Evolutionary conservation across 1,140 invertebrate species (phyloP), one percentile per base, ranked within the genome.

Genomic region (Maconellicoccus hirsutus): DNA sequence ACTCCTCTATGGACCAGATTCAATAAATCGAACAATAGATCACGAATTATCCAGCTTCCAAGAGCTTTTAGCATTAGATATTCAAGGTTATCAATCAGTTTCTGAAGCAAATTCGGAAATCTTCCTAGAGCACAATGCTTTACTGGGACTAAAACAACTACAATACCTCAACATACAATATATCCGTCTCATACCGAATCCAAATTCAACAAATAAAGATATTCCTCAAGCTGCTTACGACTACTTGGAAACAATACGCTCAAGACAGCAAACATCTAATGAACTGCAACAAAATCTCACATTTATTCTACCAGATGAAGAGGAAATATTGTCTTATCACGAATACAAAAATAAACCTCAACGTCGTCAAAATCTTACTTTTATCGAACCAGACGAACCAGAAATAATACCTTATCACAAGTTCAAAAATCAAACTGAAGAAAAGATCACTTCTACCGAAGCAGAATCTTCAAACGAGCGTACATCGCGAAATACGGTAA

Each of bases 351-450:
- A n/a, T n/a, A n/a, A n/a, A 38, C 33, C 33, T 7, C 33, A 38
- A 38, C 6, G n/a, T n/a, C n/a, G n/a, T n/a, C n/a, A n/a, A n/a
- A n/a, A 10, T 25, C 61, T 72, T 4, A 39, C 61, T 61, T 72
- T 72, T 27, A n/a, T 63, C 10, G 21, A 61, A 8, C 33, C 72
- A 1, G 61, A 66, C 14, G 72, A 72, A 23, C 38, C 70, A 29
- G 81, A 85, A 75, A 84, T 86, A 73, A 72, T 87, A 19, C 84
- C 86, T 0, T 88, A 88, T 73, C 81, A 85, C 38, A 78, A 83
- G 33, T 87, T 86, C 72, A 83, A 83, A 73, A 80, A 81, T 39
- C 81, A 83, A 71, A 80, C n/a, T n/a, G n/a, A n/a, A n/a, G n/a
- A n/a, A n/a, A n/a, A 82, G 74, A 81, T 80, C 71, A 61, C 4